Evolutionary conservation across 2,888 invertebrate species (phyloP).

Genomic region (Archips xylosteana): DNA sequence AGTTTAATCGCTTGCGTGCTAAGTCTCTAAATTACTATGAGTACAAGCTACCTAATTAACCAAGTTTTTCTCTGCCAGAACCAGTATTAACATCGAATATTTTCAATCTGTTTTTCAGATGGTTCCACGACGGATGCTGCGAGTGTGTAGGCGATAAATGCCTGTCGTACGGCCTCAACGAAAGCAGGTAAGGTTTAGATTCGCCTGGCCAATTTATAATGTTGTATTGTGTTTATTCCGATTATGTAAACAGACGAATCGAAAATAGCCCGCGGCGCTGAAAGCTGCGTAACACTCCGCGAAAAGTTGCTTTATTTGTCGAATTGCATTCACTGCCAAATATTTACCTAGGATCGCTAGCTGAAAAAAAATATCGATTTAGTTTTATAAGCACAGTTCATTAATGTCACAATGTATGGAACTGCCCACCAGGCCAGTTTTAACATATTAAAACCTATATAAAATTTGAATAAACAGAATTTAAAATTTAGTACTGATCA

Average conservation of each 20-base stretch:
- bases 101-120: constrained; percentile 86
- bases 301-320: constrained; percentile 2
- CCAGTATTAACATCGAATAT: not conserved
- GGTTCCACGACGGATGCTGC: constrained; percentile 98
- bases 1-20: too few relatives aligned
- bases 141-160: constrained; percentile 96
- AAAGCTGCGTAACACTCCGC: constrained; percentile 26
- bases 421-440: too few relatives aligned
- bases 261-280: constrained; percentile 39
- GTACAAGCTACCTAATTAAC: not conserved
- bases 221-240: not conserved
- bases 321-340: not conserved
- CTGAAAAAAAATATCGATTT: too few relatives aligned
- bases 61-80: not conserved
- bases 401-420: too few relatives aligned
- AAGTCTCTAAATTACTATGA: not conserved
- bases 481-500: too few relatives aligned
- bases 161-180: constrained; percentile 95
- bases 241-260: constrained; percentile 37
- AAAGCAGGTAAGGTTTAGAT: constrained; percentile 87
- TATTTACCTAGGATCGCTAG: not conserved
- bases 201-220: constrained; percentile 29
- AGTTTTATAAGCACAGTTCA: too few relatives aligned
- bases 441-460: too few relatives aligned
- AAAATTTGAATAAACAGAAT: too few relatives aligned